Conservation (phyloP, 2,797 vertebrate species). For the Urocyon cinereoargenteus region DNA sequence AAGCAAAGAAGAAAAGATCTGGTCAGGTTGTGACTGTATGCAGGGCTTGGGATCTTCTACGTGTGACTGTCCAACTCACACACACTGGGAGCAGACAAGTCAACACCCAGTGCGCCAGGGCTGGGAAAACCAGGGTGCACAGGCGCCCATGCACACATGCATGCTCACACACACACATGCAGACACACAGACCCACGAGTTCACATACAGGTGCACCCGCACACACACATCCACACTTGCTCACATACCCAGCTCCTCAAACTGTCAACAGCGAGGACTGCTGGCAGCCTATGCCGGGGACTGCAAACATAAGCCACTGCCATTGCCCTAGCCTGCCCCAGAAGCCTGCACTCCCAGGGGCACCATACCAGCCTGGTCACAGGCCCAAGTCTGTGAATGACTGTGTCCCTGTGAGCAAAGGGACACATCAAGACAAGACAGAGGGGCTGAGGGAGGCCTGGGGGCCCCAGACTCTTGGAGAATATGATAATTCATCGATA, state of each 20-base stretch:
- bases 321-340: neutral
- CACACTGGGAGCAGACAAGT: neutral
- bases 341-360: neutral
- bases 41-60: neutral
- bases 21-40: neutral
- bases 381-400: neutral
- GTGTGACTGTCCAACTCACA: neutral
- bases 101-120: neutral
- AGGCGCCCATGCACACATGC: accelerated
- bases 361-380: neutral
- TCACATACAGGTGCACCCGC: accelerated
- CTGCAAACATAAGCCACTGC: neutral
- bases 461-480: neutral
- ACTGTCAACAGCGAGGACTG: neutral
- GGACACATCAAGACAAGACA: accelerated
- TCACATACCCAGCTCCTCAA: neutral
- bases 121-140: neutral
- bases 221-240: neutral
- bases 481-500: neutral
- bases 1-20: slow-evolving; percentile 60
- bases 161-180: too few relatives aligned
- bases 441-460: neutral
- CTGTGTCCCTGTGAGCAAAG: neutral
- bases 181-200: accelerated
- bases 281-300: neutral